Percentiles rank a stretch among this genome's conserved stretches.
Evolutionary conservation across 2,888 invertebrate genomes (phyloP).

Genomic region (Tachina fera): DNA sequence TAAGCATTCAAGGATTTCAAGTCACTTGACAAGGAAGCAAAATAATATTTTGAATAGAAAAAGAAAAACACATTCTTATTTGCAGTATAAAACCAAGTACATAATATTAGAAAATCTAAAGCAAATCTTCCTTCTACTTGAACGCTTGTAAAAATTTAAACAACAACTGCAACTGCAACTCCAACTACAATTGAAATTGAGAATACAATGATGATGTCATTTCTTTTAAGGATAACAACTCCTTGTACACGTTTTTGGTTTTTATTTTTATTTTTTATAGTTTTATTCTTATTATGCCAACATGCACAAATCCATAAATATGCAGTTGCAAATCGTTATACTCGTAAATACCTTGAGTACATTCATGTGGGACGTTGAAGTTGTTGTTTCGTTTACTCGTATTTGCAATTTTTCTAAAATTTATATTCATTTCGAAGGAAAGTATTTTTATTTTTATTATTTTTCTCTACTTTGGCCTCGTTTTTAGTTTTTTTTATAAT

Average conservation of each 20-base stretch:
- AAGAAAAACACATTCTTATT: constrained; percentile 38
- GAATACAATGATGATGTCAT: constrained; percentile 54
- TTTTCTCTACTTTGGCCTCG: constrained; percentile 29
- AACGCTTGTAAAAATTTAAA: constrained; percentile 30
- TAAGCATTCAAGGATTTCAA: neutral
- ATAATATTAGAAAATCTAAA: neutral
- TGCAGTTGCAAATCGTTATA: constrained; percentile 14
- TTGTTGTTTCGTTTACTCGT: constrained; percentile 68
- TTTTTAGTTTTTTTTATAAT: neutral
- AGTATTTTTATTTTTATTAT: constrained; percentile 51
- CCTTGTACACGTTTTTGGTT: constrained; percentile 48
- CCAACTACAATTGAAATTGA: constrained; percentile 15
- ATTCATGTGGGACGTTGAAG: constrained; percentile 78
- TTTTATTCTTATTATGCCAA: constrained; percentile 10
- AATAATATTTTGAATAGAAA: constrained; percentile 10
- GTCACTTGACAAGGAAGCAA: neutral
- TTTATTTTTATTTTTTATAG: constrained; percentile 15
- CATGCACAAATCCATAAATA: constrained; percentile 31
- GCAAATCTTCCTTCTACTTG: constrained; percentile 20
- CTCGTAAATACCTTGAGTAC: constrained; percentile 46
- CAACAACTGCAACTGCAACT: constrained; percentile 15
- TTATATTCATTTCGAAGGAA: constrained; percentile 36
- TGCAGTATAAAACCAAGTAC: constrained; percentile 7
- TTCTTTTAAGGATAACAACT: constrained; percentile 57
- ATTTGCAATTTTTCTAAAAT: constrained; percentile 43